Base-by-base conservation (phyloP, 2,888 invertebrate genomes). In the Dendrolimus pini region DNA sequence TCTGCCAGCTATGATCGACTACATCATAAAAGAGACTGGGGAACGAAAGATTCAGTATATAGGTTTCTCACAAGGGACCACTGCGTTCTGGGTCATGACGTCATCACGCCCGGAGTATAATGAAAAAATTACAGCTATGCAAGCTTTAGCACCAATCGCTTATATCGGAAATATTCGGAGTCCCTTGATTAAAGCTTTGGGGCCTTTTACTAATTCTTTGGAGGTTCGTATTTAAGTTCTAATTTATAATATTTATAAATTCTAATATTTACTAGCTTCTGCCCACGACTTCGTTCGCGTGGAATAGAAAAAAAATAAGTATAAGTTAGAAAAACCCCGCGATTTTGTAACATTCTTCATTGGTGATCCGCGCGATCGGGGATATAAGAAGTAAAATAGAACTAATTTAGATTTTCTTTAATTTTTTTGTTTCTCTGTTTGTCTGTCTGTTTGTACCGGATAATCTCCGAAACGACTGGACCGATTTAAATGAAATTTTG, bases 1-100 rank as follows among this genome's bases (percentile, higher is more conserved):
- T 77, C 73, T 96, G 0, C 95, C 96, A 8, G 94, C 95, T 0
- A 94, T 93, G 91, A 93, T 97, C 41, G 94, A 96, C 73, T 93
- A 94, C 72, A 87, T 94, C 12, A 70, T 93, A 2, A 70, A 78
- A 41, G 78, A 82, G 52, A 94, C 94, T 0, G 87, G 91, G 0
- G 88, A 91, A 30, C 60, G 86, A 2, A 90, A 93, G 60, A 67
- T 96, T 0, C 92, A 93, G 63, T 96, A 95, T 75, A 80, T 94
- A 3, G 96, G 95, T 0, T 95, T 96, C 75, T 95, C 95, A 8
- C 93, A 93, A 83, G 96, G 95, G 9, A 92, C 93, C 0, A 93
- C 93, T 0, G 83, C 82, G 13, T 93, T 93, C 74, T 94, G 92
- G 82, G 93, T 93, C 0, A 90, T 93, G 91, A 83, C 88, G 47